Evolutionary conservation across 2,797 vertebrate species (phyloP).

Genomic region (Microctenopoma steveboyesi): DNA sequence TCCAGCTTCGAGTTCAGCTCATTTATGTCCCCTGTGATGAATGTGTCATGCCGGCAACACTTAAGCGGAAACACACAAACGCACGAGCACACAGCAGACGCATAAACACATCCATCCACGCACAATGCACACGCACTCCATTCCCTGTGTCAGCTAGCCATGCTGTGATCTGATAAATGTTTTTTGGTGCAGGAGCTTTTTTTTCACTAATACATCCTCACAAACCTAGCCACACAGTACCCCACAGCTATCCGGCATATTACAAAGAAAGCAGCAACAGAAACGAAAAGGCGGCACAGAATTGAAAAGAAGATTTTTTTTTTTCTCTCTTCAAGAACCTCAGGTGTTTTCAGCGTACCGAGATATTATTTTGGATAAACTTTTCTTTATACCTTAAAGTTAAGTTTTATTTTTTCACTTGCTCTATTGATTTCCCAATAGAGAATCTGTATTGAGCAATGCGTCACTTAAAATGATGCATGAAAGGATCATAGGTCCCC

Average conservation of each 20-base stretch:
- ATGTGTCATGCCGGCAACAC: slow-evolving; percentile 63
- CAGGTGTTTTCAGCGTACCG: slow-evolving; percentile 26
- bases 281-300: slow-evolving; percentile 23
- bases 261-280: slow-evolving; percentile 43
- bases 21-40: slow-evolving; percentile 68
- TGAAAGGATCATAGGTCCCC: slow-evolving; percentile 57
- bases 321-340: slow-evolving; percentile 20
- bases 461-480: slow-evolving; percentile 76
- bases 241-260: slow-evolving; percentile 55
- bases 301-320: slow-evolving; percentile 9
- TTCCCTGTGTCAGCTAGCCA: slow-evolving; percentile 40
- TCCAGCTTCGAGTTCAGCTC: slow-evolving; percentile 57
- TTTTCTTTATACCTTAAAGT: slow-evolving; percentile 42
- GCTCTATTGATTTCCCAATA: slow-evolving; percentile 60
- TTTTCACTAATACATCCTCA: slow-evolving; percentile 61
- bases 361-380: slow-evolving; percentile 46
- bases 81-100: slow-evolving; percentile 1
- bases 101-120: slow-evolving; percentile 27
- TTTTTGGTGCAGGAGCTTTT: slow-evolving; percentile 55
- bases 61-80: slow-evolving; percentile 36
- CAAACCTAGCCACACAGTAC: slow-evolving; percentile 18
- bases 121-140: slow-evolving; percentile 16
- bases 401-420: slow-evolving; percentile 34
- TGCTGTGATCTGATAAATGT: slow-evolving; percentile 68
- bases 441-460: slow-evolving; percentile 64